Base-by-base conservation (phyloP, 2,888 invertebrate species). In the Callimorpha dominula region DNA sequence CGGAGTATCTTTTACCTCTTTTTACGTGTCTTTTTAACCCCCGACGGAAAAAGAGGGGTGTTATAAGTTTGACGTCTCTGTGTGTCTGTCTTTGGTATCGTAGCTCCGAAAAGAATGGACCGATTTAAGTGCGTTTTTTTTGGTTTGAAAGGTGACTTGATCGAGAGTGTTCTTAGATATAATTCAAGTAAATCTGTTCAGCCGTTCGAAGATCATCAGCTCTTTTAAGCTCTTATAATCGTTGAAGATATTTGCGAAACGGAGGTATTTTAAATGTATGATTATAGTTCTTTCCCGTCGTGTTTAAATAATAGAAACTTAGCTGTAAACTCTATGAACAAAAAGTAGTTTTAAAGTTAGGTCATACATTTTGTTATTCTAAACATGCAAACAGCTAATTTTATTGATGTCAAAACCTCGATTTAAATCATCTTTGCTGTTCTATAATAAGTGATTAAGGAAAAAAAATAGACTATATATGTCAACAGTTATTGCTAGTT, bases 401-500 rank as follows among this genome's bases (percentile, higher is more conserved):
- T 46, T 65, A 8, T 46, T 14, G 7, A 20, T 15, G 46, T 49
- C 12, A 15, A 20, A n/a, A 12, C 11, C 12, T 64, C 43, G n/a
- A 64, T n/a, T n/a, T 20, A 46, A 7, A 46, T 17, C 20, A 12
- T 46, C 20, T 65, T 46, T 65, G 64, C 17, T 2, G 43, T 1
- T 54, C 4, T 54, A 54, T 54, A 7, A 64, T 11, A 64, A 65
- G 14, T 65, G 63, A 54, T 43, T 46, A 70, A 70, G 54, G 54
- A 15, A 12, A 7, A 57, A 65, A 71, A 46, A n/a, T 65, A 70
- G 11, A 4, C 43, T 43, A 43, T 31, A 60, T 49, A 67, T 67
- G 52, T 17, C 50, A 62, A 54, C 11, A 71, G 63, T 67, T 71
- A 67, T 67, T 52, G 63, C 43, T 11, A 42, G 52, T 11, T 31